These are phyloP conservation scores for Microctenopoma steveboyesi DNA, from an alignment of 2,797 vertebrate species.

Conservation along the genomic window DNA sequence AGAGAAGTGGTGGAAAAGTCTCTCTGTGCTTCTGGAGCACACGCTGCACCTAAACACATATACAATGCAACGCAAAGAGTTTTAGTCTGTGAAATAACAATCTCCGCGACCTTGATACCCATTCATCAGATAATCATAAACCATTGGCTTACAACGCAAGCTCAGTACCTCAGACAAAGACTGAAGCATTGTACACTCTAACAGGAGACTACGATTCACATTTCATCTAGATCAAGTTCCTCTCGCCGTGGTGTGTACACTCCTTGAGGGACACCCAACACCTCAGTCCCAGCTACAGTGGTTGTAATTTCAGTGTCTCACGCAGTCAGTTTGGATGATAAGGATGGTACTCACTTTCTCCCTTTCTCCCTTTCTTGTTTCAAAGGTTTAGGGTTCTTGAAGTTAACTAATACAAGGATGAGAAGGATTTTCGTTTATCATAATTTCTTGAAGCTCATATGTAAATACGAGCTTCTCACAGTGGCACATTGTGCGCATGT, in stretches of 20 bases:
- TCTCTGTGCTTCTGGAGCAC: constrained; percentile 85
- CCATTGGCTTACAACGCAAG: constrained; percentile 17
- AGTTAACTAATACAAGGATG: constrained; percentile 4
- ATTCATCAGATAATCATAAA: constrained; percentile 24
- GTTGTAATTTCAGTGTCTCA: constrained; percentile 31
- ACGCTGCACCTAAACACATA: constrained; percentile 82
- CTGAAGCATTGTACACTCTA: constrained; percentile 2
- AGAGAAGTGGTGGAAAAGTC: constrained; percentile 72
- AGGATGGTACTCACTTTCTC: constrained; percentile 41
- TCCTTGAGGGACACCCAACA: constrained; percentile 67
- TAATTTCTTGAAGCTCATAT: neutral
- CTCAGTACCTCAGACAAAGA: constrained; percentile 40
- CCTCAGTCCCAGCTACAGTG: constrained; percentile 44
- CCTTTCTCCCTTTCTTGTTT: constrained; percentile 13
- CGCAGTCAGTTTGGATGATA: constrained; percentile 45
- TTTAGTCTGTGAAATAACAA: constrained; percentile 34
- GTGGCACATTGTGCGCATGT: neutral
- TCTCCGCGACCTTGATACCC: constrained; percentile 24
- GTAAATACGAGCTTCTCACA: constrained; percentile 1
- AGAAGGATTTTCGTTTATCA: neutral
- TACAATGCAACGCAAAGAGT: constrained; percentile 24
- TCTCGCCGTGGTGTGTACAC: constrained; percentile 37
- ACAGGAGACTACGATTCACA: constrained; percentile 44
- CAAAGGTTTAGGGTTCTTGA: constrained; percentile 16
- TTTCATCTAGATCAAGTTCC: constrained; percentile 77